Evolutionary conservation across 2,113 vertebrate species (phyloP).

Genomic region (Macroglossus sobrinus): DNA sequence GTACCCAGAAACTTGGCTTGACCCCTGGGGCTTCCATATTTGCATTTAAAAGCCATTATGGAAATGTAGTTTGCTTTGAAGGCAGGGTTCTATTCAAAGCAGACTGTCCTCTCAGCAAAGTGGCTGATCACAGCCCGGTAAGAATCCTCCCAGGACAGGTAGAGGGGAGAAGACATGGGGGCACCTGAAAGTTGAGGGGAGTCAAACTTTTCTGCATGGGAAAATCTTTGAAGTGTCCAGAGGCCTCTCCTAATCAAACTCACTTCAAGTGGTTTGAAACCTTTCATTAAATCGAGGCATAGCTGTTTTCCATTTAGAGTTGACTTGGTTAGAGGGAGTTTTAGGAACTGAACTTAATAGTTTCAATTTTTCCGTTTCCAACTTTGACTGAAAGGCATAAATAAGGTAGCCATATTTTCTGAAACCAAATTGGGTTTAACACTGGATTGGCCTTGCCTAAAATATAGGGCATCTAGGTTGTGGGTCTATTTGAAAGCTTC

Average conservation of each 20-base stretch:
- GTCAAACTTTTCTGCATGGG: background rate
- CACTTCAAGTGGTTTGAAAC: background rate
- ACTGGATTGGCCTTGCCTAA: background rate
- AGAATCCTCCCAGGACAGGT: background rate
- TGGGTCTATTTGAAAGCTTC: background rate
- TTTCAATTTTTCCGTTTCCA: conserved; percentile 37
- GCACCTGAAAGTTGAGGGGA: background rate
- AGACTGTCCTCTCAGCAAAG: background rate
- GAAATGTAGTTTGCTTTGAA: conserved; percentile 50
- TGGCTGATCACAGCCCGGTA: background rate
- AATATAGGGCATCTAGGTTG: background rate
- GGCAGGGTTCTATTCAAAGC: conserved; percentile 5
- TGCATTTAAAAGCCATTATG: conserved; percentile 51
- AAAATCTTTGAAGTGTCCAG: background rate
- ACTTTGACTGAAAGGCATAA: background rate
- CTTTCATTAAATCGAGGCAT: background rate
- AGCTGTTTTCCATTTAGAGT: background rate
- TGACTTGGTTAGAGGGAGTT: conserved; percentile 27
- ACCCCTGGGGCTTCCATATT: background rate
- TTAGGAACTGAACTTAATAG: background rate
- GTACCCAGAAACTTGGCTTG: background rate
- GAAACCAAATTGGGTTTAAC: background rate
- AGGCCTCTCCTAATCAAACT: background rate
- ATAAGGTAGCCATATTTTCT: background rate
- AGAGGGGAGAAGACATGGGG: background rate